phyloP scores from a whole-genome alignment of 2,797 vertebrate species.

The Adelosebastes latens region DNA sequence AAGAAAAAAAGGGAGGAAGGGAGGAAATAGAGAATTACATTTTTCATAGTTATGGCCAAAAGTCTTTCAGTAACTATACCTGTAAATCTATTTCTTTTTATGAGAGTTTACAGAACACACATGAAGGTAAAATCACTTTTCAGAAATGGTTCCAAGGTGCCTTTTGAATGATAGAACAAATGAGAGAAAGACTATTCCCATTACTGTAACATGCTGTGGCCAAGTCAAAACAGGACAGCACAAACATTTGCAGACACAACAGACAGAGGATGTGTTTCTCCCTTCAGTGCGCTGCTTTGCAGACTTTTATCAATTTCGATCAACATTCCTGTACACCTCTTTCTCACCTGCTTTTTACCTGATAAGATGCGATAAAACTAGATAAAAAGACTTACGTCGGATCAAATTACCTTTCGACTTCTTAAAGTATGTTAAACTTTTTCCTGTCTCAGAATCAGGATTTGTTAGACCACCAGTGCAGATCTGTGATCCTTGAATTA shows the following conservation, averaged over 20 bases:
- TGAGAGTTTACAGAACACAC: conserved; percentile 3
- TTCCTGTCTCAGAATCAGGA: not conserved
- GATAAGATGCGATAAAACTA: conserved; percentile 64
- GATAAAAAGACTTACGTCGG: conserved; percentile 18
- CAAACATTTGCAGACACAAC: conserved; percentile 15
- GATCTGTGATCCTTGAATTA: not conserved
- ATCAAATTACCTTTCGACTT: conserved; percentile 64
- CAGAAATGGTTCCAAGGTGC: not conserved
- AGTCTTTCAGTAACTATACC: not conserved
- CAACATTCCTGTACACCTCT: conserved; percentile 61
- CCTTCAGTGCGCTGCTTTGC: conserved; percentile 8
- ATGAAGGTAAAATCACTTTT: not conserved
- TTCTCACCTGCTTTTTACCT: conserved; percentile 47
- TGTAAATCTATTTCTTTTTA: conserved; percentile 28
- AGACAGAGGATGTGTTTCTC: not conserved
- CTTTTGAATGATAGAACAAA: not conserved
- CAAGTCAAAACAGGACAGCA: conserved; percentile 9
- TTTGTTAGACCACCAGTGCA: conserved; percentile 37
- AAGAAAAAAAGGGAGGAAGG: not conserved
- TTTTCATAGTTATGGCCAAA: not conserved
- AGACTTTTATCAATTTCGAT: conserved; percentile 60
- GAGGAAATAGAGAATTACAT: conserved; percentile 11
- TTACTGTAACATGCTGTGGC: not conserved
- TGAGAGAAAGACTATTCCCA: not conserved
- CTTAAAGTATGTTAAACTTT: not conserved